A percentile compares a stretch with the other conserved stretches of the same genome.
phyloP scores from a whole-genome alignment of 92 coral and sea anemone species.

The Hydrozoanthus gracilis region DNA sequence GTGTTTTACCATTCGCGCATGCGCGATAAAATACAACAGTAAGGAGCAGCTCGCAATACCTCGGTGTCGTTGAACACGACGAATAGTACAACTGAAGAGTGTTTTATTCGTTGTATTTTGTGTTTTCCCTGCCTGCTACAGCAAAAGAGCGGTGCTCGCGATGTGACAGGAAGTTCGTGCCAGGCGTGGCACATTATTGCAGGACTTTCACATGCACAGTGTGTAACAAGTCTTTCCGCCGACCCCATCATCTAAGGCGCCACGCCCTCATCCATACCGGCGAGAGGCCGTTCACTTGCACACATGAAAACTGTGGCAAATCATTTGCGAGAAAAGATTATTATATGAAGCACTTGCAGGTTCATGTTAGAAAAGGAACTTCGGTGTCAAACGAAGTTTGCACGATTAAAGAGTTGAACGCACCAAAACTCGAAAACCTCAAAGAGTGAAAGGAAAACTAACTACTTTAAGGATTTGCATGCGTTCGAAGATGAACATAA shows the following conservation, averaged over 20 bases:
- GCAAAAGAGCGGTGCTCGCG: slow-evolving; percentile 21
- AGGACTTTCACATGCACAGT: slow-evolving; percentile 18
- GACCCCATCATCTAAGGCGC: slow-evolving; percentile 26
- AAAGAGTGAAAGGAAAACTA: neutral
- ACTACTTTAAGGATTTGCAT: neutral
- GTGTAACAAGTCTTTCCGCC: slow-evolving; percentile 33
- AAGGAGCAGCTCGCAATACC: too few relatives aligned
- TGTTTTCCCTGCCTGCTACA: neutral
- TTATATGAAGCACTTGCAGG: slow-evolving; percentile 47
- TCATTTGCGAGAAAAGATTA: slow-evolving; percentile 62
- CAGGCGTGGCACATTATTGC: neutral
- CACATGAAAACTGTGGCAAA: slow-evolving; percentile 57
- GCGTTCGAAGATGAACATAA: too few relatives aligned
- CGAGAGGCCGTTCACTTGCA: slow-evolving; percentile 54
- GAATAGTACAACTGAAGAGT: neutral
- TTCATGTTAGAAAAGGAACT: slow-evolving; percentile 22
- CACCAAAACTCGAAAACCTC: neutral
- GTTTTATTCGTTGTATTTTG: neutral
- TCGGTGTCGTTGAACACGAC: too few relatives aligned
- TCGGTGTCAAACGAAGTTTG: neutral
- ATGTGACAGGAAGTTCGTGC: slow-evolving; percentile 14
- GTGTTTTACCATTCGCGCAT: too few relatives aligned
- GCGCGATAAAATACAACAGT: too few relatives aligned
- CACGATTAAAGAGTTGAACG: neutral
- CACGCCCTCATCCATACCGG: slow-evolving; percentile 57